A percentile compares a stretch with the other conserved stretches of the same genome.
Conservation (phyloP, 2,797 vertebrate species). For the Chelidonichthys spinosus region DNA sequence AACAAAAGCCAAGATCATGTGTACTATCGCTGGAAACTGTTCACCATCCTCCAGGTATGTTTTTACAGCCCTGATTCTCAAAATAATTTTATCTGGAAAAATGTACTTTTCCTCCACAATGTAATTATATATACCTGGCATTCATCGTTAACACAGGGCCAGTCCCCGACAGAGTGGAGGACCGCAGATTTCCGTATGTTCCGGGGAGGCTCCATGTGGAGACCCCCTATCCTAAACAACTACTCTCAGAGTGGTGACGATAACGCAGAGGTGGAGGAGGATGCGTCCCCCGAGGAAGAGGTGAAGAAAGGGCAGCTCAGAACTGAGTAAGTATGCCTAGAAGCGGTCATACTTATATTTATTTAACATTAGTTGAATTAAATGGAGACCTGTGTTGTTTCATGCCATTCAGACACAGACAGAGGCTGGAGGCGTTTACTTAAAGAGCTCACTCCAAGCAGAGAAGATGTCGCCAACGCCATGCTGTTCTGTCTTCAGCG, state of each 20-base stretch:
- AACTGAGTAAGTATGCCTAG: conserved; percentile 76
- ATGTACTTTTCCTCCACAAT: neutral
- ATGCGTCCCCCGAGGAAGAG: conserved; percentile 77
- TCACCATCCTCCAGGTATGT: conserved; percentile 86
- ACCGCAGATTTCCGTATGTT: conserved; percentile 86
- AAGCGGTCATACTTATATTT: neutral
- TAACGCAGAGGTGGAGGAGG: conserved; percentile 62
- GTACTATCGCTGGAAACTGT: conserved; percentile 89
- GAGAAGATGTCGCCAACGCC: conserved; percentile 77
- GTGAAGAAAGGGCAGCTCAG: conserved; percentile 88
- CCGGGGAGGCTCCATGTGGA: conserved; percentile 86
- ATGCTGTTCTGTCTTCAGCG: conserved; percentile 87
- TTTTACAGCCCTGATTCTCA: conserved; percentile 7
- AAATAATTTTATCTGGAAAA: neutral
- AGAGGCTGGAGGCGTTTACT: conserved; percentile 81
- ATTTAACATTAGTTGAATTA: neutral
- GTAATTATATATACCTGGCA: neutral
- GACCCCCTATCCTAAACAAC: conserved; percentile 83
- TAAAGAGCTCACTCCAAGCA: conserved; percentile 79
- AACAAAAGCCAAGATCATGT: conserved; percentile 89
- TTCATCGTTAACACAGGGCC: conserved; percentile 73
- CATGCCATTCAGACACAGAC: conserved; percentile 75
- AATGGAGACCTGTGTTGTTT: neutral
- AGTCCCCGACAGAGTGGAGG: conserved; percentile 83
- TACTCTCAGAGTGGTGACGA: conserved; percentile 81